A percentile compares a stretch with the other conserved stretches of the same genome.
These are phyloP conservation scores for Coregonus suidteri DNA, from an alignment of 2,797 vertebrate species.

Conservation along the genomic window DNA sequence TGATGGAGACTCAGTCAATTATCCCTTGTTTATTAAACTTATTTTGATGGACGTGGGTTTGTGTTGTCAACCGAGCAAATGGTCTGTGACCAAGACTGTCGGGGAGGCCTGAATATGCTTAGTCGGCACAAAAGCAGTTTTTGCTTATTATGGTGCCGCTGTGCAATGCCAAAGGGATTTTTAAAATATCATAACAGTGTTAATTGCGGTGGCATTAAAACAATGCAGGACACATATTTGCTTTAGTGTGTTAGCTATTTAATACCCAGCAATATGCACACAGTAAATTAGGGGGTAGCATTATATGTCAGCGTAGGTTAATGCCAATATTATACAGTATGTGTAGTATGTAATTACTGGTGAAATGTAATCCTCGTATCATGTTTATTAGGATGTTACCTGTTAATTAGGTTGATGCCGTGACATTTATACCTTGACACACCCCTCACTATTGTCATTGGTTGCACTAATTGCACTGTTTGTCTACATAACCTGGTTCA, in stretches of 20 bases:
- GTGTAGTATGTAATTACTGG: not conserved
- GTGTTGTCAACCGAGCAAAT: conserved; percentile 62
- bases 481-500: too few species aligned
- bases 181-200: not conserved
- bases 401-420: not conserved
- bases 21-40: conserved; percentile 46
- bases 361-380: not conserved
- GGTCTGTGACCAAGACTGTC: conserved; percentile 50
- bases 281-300: conserved; percentile 1
- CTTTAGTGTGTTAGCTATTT: conserved; percentile 27
- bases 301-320: not conserved
- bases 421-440: not conserved
- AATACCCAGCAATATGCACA: conserved; percentile 8
- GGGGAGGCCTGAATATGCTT: conserved; percentile 19
- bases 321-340: not conserved
- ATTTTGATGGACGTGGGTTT: conserved; percentile 55
- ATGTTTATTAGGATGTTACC: not conserved
- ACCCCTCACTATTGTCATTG: too few species aligned
- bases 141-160: not conserved
- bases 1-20: conserved; percentile 25
- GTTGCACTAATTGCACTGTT: too few species aligned
- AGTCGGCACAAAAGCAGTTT: conserved; percentile 4
- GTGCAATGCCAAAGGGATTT: not conserved
- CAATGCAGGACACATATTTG: not conserved
- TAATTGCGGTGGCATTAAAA: conserved; percentile 13